These are phyloP conservation scores for Hydra vulgaris DNA, from an alignment of 30 jellyfish, hydroid and myxozoan genomes.

Conservation along the genomic window DNA sequence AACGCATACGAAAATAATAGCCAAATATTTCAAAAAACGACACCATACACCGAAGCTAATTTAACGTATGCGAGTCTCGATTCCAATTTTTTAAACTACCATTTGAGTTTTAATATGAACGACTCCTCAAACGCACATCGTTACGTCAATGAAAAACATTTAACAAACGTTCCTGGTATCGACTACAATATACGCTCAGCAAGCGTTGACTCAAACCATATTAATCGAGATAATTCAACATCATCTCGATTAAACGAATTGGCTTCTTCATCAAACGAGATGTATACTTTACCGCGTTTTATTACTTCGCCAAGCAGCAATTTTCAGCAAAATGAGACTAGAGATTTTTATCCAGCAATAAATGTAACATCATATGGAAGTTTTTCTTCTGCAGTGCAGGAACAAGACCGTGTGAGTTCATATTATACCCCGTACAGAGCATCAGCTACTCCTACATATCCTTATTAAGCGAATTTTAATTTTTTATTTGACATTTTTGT, in stretches of 20 bases:
- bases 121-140: slow-evolving; percentile 28
- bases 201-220: neutral
- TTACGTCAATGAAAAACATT: neutral
- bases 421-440: slow-evolving; percentile 29
- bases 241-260: slow-evolving; percentile 28
- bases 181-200: slow-evolving; percentile 10
- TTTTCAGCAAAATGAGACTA: slow-evolving; percentile 14
- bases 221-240: slow-evolving; percentile 19
- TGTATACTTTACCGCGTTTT: slow-evolving; percentile 22
- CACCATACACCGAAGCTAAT: slow-evolving; percentile 24
- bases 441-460: slow-evolving; percentile 22
- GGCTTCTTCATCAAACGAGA: slow-evolving; percentile 33
- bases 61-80: slow-evolving; percentile 28
- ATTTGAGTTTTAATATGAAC: slow-evolving; percentile 13
- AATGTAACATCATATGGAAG: slow-evolving; percentile 23
- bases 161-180: slow-evolving; percentile 5
- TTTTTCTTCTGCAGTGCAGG: slow-evolving; percentile 7
- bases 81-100: slow-evolving; percentile 29
- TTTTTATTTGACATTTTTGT: no score
- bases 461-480: no score
- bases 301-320: slow-evolving; percentile 25
- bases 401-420: slow-evolving; percentile 24
- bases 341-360: slow-evolving; percentile 24
- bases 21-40: slow-evolving; percentile 13
- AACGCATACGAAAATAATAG: neutral